phyloP scores from a whole-genome alignment of 2,888 invertebrate genomes.

The Prosapia bicincta region DNA sequence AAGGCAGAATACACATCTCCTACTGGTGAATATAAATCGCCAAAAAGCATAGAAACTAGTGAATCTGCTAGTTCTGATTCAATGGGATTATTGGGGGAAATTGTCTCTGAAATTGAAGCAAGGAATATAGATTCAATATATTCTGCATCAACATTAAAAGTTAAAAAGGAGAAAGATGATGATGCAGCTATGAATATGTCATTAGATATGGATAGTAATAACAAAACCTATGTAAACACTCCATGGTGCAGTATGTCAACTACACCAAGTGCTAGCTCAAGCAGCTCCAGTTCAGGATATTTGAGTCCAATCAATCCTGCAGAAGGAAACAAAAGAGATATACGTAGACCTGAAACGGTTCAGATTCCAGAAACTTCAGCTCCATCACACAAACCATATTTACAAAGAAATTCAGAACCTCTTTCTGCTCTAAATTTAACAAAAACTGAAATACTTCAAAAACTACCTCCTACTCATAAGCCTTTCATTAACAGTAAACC shows the following conservation, averaged over 20 bases:
- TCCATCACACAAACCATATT: conserved; percentile 39
- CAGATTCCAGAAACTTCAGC: conserved; percentile 35
- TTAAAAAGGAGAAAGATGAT: conserved; percentile 53
- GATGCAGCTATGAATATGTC: conserved; percentile 30
- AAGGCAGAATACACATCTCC: conserved; percentile 49
- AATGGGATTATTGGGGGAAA: conserved; percentile 78
- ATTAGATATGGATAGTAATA: conserved; percentile 34
- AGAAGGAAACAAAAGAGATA: conserved; percentile 47
- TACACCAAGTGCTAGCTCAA: conserved; percentile 34
- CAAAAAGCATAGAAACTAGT: conserved; percentile 46
- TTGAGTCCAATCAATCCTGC: conserved; percentile 54
- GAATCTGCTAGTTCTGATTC: conserved; percentile 53
- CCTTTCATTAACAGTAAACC: not conserved
- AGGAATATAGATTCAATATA: conserved; percentile 85
- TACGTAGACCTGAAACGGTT: conserved; percentile 9
- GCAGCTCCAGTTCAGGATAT: conserved; percentile 50
- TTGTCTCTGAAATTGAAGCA: conserved; percentile 83
- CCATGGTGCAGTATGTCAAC: conserved; percentile 39
- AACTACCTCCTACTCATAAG: conserved; percentile 13
- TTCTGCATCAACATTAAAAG: conserved; percentile 67
- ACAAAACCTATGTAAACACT: conserved; percentile 41
- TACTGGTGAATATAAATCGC: conserved; percentile 50
- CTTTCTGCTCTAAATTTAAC: conserved; percentile 37
- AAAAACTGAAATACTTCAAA: conserved; percentile 20
- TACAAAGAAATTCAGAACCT: conserved; percentile 40